phyloP scores from a whole-genome alignment of 2,797 vertebrate species.

The Parauchenoglanis punctatus region DNA sequence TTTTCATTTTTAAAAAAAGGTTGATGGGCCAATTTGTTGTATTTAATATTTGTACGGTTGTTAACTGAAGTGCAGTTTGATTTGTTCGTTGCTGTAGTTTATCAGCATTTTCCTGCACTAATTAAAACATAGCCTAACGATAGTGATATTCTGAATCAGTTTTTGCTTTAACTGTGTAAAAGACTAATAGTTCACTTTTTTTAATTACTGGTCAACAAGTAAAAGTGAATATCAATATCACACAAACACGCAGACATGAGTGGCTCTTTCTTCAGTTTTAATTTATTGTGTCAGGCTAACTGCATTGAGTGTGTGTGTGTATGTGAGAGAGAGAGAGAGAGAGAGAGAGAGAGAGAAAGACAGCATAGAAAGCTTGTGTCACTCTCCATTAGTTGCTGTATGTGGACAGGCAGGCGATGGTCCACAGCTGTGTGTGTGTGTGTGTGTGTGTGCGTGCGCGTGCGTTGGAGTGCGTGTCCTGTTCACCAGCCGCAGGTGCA shows the following conservation, averaged over 20 bases:
- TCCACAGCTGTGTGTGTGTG: constrained; percentile 47
- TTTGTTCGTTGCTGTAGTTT: not conserved
- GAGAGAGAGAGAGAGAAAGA: not conserved
- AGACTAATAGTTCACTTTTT: not conserved
- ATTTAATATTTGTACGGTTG: not conserved
- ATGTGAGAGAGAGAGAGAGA: no score
- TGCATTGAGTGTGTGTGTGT: not conserved
- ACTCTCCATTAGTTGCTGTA: constrained; percentile 51
- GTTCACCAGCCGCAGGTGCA: constrained; percentile 54
- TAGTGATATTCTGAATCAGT: not conserved
- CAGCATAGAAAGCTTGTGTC: constrained; percentile 43
- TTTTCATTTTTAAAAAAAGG: no score
- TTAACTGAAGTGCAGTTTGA: not conserved
- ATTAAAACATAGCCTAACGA: not conserved
- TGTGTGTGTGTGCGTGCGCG: not conserved
- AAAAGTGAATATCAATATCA: not conserved
- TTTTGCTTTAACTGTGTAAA: not conserved
- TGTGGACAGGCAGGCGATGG: constrained; percentile 47
- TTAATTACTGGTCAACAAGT: not conserved
- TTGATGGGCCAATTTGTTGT: no score
- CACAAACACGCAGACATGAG: not conserved
- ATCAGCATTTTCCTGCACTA: not conserved
- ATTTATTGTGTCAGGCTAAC: constrained; percentile 33
- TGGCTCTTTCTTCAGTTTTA: not conserved
- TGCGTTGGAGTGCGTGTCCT: not conserved